Evolutionary conservation across 2,797 vertebrate genomes (phyloP).

Genomic region (Gorsachius magnificus): DNA sequence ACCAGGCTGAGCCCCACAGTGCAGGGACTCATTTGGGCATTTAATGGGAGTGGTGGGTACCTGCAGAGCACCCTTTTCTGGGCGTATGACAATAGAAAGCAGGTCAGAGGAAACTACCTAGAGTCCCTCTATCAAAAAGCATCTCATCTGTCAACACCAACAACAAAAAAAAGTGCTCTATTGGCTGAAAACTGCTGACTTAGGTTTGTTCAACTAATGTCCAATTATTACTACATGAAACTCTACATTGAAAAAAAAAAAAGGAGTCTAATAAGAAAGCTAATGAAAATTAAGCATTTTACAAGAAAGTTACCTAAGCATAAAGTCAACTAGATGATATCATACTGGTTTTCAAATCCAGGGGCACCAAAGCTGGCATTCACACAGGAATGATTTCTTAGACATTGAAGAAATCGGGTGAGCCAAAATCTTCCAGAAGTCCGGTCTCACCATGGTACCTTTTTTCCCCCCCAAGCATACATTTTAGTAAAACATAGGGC

Average conservation of each 20-base stretch:
- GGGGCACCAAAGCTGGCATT: neutral
- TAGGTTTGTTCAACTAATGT: neutral
- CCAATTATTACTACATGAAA: slow-evolving; percentile 22
- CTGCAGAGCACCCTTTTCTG: too few relatives aligned
- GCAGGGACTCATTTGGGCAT: neutral
- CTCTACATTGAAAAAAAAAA: neutral
- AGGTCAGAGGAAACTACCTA: neutral
- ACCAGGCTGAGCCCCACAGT: accelerated
- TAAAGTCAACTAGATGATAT: neutral
- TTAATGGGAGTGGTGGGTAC: accelerated
- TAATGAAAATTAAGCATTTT: slow-evolving; percentile 41
- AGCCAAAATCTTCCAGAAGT: neutral
- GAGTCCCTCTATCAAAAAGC: neutral
- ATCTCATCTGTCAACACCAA: neutral
- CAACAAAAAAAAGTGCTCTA: neutral
- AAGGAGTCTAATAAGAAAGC: neutral
- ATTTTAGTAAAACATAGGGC: neutral
- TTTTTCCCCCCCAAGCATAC: neutral
- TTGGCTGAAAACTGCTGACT: slow-evolving; percentile 9
- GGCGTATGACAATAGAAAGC: neutral
- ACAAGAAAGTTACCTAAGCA: slow-evolving; percentile 22
- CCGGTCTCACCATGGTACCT: neutral
- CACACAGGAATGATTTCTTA: neutral
- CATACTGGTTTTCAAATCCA: neutral
- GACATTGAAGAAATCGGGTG: accelerated